Evolutionary conservation across 2,888 invertebrate species (phyloP), one percentile per base, ranked within the genome.

Genomic region (Cataglyphis cursor): DNA sequence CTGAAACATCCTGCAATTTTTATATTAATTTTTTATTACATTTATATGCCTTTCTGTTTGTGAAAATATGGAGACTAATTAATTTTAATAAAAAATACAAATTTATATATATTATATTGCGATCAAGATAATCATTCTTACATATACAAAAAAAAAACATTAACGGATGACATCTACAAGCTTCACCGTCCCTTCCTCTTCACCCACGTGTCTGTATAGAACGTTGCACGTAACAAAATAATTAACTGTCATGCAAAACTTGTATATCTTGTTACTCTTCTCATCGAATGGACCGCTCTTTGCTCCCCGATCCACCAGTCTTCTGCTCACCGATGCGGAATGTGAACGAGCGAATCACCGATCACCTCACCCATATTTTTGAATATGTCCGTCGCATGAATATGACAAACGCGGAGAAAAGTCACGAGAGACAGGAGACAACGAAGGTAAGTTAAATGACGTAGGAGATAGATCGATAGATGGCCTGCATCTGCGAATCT

Each of bases 171-270:
- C 78, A 78, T 59, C 35, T 80, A 68, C 68, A 44, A 21, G 68
- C 44, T 78, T 59, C 21, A 48, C 10, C 28, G 28, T 31, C 15
- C 18, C 28, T 21, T 28, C 24, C 66, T 68, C 68, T 51, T 68
- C 68, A n/a, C 59, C 70, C 59, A 80, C 68, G 59, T 59, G 12
- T 54, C n/a, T 51, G 41, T 24, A 44, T 15, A 41, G 44, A 57
- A 68, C 24, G 44, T 68, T 68, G 12, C 78, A 31, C 59, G 59
- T 59, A 80, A 48, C 48, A 59, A 24, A 59, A 80, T 80, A 80
- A 80, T 80, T 68, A 80, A 80, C 78, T 80, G 78, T 80, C 78
- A 80, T 70, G 59, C 54, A 61, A 78, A 61, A 59, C 24, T 24
- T 48, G 68, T 70, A 70, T 35, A 61, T 35, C 78, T 70, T 61